Base-by-base conservation (phyloP, 2,888 invertebrate species). In the Athalia rosae region DNA sequence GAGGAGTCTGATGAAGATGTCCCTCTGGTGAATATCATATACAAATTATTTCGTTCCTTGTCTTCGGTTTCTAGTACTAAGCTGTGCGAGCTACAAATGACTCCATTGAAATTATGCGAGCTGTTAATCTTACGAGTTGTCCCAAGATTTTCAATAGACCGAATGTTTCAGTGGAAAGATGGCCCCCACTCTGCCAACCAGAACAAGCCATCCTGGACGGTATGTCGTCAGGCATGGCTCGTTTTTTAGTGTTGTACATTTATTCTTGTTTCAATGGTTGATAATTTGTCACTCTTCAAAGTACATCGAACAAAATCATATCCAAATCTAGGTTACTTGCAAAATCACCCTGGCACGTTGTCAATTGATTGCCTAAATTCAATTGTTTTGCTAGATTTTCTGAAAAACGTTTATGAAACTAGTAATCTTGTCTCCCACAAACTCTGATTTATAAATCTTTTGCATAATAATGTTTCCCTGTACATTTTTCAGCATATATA, bases 1-100 rank as follows among this genome's bases (percentile, higher is more conserved):
- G 90, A 92, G 13, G 93, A 93, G 3, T 94, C 94, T 81, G 95
- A 95, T 81, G 95, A 95, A 87, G 95, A 96, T 89, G 87, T 93
- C 69, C 95, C 96, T 82, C 89, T 96, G 92, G 95, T 95, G 92
- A 88, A 86, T 85, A 78, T 86, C 86, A 53, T n/a, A 53, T 53
- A 3, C 53, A 11, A 53, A 11, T n/a, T n/a, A 53, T n/a, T 53
- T 50, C 8, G 11, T 50, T 28, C 28, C 4, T 9, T 8, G 5
- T 9, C 7, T 11, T 62, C 62, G 9, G 28, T 43, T 11, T 43
- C 41, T n/a, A 62, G 41, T n/a, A 53, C 53, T n/a, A 53, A 53
- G 53, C n/a, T 53, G 9, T 7, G n/a, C 9, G n/a, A 4, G 53
- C n/a, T 53, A 11, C 6, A 53, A 53, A 11, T n/a, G 53, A 53